phyloP scores from a whole-genome alignment of 2,113 vertebrate genomes.

The Redunca redunca region DNA sequence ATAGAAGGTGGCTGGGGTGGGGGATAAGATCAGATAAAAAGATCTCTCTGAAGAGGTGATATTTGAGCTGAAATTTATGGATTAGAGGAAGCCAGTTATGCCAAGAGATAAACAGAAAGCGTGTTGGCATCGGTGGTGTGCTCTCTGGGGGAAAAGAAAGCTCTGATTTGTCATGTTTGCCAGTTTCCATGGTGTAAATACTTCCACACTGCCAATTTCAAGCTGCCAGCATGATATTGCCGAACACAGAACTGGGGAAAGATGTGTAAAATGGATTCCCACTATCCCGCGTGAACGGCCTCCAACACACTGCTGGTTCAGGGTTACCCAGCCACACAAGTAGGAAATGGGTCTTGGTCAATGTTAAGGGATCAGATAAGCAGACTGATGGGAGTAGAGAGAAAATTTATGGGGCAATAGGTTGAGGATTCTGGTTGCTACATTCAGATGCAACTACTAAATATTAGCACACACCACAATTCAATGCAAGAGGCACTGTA shows the following conservation, averaged over 20 bases:
- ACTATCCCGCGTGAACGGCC: not conserved
- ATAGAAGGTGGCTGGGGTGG: not conserved
- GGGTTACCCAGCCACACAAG: not conserved
- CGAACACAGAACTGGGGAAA: not conserved
- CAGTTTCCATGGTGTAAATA: constrained; percentile 42
- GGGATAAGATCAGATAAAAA: not conserved
- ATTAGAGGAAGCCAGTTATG: not conserved
- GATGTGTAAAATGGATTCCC: no score
- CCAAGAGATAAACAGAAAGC: not conserved
- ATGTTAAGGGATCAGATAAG: not conserved
- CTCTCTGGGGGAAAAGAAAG: not conserved
- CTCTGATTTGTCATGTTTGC: not conserved
- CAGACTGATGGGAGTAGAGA: not conserved
- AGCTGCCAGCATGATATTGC: not conserved
- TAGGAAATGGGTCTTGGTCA: not conserved
- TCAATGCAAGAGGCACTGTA: not conserved
- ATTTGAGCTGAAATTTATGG: not conserved
- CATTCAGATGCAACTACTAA: not conserved
- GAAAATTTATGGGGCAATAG: not conserved
- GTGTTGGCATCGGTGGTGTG: not conserved
- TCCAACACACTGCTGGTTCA: not conserved
- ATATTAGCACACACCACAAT: not conserved
- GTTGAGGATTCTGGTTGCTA: no score
- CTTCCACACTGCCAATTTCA: not conserved
- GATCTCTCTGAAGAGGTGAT: not conserved